A percentile compares a stretch with the other conserved stretches of the same genome.
Evolutionary conservation across 2,797 vertebrate species (phyloP).

Genomic region (Schizopygopsis pylzovi): DNA sequence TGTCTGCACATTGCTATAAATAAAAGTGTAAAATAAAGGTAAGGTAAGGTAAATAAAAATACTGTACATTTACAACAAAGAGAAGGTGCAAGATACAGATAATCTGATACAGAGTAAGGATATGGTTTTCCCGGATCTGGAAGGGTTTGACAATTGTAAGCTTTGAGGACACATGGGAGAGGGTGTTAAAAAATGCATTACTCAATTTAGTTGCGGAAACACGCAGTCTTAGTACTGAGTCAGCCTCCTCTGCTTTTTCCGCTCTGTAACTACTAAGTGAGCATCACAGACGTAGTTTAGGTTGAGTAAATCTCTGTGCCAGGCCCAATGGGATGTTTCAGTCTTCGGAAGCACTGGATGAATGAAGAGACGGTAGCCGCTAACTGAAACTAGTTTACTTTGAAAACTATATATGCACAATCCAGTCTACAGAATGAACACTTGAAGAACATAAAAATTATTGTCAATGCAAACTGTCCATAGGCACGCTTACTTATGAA

Average conservation of each 20-base stretch:
- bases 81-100: neutral
- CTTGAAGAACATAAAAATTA: neutral
- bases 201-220: slow-evolving; percentile 48
- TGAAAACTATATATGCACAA: neutral
- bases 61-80: neutral
- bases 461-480: neutral
- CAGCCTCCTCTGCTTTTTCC: slow-evolving; percentile 33
- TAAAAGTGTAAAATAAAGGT: no score
- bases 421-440: neutral
- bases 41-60: no score
- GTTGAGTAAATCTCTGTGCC: slow-evolving; percentile 12
- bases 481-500: neutral
- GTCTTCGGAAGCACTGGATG: neutral
- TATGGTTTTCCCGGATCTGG: slow-evolving; percentile 2
- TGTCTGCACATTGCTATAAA: no score
- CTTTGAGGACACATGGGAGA: slow-evolving; percentile 46
- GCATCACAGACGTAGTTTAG: slow-evolving; percentile 9
- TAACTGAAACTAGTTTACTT: neutral
- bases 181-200: slow-evolving; percentile 52
- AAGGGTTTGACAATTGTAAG: slow-evolving; percentile 35
- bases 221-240: slow-evolving; percentile 48
- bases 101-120: neutral
- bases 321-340: neutral
- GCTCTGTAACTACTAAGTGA: slow-evolving; percentile 8
- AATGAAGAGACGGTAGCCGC: neutral